A percentile compares a stretch with the other conserved stretches of the same genome.
phyloP scores from a whole-genome alignment of 2,797 vertebrate genomes.

The Staurois parvus region DNA sequence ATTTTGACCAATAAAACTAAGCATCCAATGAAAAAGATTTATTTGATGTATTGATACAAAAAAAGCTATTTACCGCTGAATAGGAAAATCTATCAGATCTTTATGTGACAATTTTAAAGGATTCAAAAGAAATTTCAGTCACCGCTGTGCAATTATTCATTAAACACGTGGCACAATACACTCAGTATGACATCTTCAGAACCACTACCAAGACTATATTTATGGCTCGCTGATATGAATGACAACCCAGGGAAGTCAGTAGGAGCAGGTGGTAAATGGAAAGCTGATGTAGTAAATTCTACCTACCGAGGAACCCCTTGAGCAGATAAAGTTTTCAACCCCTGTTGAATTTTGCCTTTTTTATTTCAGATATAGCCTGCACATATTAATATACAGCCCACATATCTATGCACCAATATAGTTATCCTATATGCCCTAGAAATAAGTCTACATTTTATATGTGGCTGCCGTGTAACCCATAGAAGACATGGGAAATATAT shows the following conservation, averaged over 20 bases:
- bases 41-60: conserved; percentile 3
- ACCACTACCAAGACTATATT: conserved; percentile 4
- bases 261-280: background rate
- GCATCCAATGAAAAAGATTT: background rate
- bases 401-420: too few relatives aligned
- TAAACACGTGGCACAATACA: background rate
- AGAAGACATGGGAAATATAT: too few relatives aligned
- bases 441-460: too few relatives aligned
- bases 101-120: conserved; percentile 7
- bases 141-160: conserved; percentile 18
- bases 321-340: conserved; percentile 3
- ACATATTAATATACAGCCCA: background rate
- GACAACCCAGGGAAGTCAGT: background rate
- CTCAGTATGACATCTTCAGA: conserved; percentile 12
- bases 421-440: too few relatives aligned
- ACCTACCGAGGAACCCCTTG: background rate
- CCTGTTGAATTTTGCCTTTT: background rate
- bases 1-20: conserved; percentile 6
- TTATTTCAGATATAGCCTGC: background rate
- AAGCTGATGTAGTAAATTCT: background rate
- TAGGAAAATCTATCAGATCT: conserved; percentile 8
- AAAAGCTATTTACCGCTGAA: conserved; percentile 11
- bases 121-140: conserved; percentile 19
- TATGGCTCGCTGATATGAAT: background rate
- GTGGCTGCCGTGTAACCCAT: too few relatives aligned